These are phyloP conservation scores for Eupithecia tripunctaria DNA, from an alignment of 2,888 invertebrate species.

Conservation along the genomic window DNA sequence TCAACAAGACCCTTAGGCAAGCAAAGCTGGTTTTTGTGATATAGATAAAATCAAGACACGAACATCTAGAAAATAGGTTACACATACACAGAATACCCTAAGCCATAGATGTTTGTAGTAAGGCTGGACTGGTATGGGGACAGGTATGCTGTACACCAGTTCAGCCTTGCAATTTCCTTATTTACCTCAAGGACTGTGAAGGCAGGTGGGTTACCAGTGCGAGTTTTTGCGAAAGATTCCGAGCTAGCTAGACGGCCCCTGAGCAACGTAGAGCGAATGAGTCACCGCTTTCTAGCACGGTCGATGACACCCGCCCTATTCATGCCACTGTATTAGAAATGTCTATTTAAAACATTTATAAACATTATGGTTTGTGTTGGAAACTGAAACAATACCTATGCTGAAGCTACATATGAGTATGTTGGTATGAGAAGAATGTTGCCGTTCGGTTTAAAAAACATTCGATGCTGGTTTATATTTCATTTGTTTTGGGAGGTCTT, in stretches of 20 bases:
- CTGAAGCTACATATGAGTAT: background rate
- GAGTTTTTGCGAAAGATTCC: constrained; percentile 38
- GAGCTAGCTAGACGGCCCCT: constrained; percentile 27
- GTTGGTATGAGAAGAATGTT: background rate
- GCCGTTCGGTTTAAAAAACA: no score
- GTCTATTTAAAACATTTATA: constrained; percentile 16
- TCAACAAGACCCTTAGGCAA: background rate
- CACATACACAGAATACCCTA: background rate
- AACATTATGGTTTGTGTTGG: constrained; percentile 3
- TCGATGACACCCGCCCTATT: constrained; percentile 45
- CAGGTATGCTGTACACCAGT: no score
- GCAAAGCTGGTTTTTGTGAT: background rate
- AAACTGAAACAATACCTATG: constrained; percentile 4
- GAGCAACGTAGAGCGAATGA: constrained; percentile 23
- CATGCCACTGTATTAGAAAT: constrained; percentile 23
- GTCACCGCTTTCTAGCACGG: constrained; percentile 47
- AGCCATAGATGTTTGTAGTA: background rate
- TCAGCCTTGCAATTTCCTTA: constrained; percentile 30
- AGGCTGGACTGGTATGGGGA: no score
- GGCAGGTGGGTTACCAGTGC: constrained; percentile 35
- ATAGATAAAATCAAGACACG: background rate
- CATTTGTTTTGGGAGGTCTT: background rate
- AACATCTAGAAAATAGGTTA: background rate
- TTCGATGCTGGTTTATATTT: background rate
- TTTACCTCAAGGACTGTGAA: constrained; percentile 32